These are phyloP conservation scores for Siniperca chuatsi DNA, from an alignment of 2,113 vertebrate genomes.

Conservation along the genomic window DNA sequence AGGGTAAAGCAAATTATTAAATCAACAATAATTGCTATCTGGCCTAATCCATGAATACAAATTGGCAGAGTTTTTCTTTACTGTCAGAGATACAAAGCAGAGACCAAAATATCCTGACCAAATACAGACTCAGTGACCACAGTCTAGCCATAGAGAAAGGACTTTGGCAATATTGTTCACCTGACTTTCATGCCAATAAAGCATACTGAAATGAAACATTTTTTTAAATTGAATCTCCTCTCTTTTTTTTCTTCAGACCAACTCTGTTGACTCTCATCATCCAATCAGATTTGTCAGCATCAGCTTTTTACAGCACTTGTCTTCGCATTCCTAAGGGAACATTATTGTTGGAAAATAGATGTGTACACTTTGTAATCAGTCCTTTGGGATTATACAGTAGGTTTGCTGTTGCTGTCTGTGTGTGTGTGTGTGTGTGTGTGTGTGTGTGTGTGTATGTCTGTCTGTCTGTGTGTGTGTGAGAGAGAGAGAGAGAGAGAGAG, in stretches of 20 bases:
- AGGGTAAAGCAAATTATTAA: too few relatives aligned
- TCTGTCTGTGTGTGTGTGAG: not conserved
- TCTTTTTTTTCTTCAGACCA: not conserved
- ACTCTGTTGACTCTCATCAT: not conserved
- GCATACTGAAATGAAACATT: too few relatives aligned
- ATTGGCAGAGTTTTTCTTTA: too few relatives aligned
- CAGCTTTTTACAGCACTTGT: not conserved
- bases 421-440: not conserved
- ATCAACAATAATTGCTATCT: too few relatives aligned
- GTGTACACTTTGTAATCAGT: slow-evolving; percentile 12
- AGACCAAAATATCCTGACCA: too few relatives aligned
- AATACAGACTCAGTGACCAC: too few relatives aligned
- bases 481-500: slow-evolving; percentile 31
- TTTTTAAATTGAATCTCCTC: too few relatives aligned
- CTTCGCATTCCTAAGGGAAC: not conserved
- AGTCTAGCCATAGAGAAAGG: too few relatives aligned
- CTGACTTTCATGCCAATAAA: too few relatives aligned
- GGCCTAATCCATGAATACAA: too few relatives aligned
- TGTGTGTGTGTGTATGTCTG: not conserved
- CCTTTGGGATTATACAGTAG: slow-evolving; percentile 1
- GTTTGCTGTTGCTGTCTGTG: not conserved
- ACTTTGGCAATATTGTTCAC: too few relatives aligned
- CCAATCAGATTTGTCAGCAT: not conserved
- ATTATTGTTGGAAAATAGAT: not conserved
- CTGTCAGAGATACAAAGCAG: too few relatives aligned